phyloP scores from a whole-genome alignment of 2,113 vertebrate species.

The Podilymbus podiceps region DNA sequence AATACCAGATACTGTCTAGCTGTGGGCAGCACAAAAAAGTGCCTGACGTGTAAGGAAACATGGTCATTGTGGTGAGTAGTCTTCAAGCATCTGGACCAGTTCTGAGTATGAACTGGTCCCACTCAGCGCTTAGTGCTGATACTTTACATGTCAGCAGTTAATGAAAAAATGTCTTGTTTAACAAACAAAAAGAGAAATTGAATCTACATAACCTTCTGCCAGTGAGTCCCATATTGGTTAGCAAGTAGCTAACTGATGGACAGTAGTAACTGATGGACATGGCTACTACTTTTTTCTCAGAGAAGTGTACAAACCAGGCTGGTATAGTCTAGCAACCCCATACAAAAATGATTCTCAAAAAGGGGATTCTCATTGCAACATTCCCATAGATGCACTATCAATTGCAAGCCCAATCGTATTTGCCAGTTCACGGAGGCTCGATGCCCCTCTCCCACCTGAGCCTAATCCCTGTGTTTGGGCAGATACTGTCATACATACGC shows the following conservation, averaged over 20 bases:
- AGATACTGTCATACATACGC: not conserved
- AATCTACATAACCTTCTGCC: not conserved
- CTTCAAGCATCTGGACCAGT: not conserved
- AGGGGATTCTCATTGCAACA: not conserved
- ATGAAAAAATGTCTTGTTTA: not conserved
- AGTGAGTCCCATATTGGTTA: not conserved
- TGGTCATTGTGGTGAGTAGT: fast-evolving
- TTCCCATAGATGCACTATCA: not conserved
- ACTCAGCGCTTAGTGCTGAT: not conserved
- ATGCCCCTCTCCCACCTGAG: not conserved
- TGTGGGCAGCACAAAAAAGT: not conserved
- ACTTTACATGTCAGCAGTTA: not conserved
- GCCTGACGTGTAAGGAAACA: not conserved
- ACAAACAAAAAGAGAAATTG: not conserved
- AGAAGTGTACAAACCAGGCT: not conserved
- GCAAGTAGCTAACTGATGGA: not conserved
- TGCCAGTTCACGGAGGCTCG: not conserved
- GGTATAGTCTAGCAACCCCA: not conserved
- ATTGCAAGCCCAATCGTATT: not conserved
- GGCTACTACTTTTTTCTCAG: not conserved
- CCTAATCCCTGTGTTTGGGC: not conserved
- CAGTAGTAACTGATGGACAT: not conserved
- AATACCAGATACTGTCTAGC: not conserved
- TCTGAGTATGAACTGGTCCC: not conserved
- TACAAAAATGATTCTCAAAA: not conserved